A percentile compares a stretch with the other conserved stretches of the same genome.
These are phyloP conservation scores for Eleutherodactylus coqui DNA, from an alignment of 2,797 vertebrate species.

Conservation along the genomic window DNA sequence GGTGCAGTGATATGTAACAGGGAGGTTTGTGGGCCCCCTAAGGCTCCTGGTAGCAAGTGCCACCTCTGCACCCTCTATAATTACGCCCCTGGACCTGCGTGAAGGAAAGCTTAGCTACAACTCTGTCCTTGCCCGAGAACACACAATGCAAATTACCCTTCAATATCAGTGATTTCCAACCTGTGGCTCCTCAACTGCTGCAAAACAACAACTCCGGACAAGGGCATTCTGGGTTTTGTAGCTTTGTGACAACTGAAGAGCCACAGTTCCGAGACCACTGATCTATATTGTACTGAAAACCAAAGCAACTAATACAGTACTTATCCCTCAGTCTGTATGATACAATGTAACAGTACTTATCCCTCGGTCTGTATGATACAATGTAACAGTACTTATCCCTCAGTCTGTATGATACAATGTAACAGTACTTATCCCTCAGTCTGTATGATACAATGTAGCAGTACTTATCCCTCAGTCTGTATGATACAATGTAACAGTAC, in stretches of 20 bases:
- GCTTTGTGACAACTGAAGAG: not conserved
- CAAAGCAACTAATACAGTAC: not conserved
- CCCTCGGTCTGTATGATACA: not conserved
- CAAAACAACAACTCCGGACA: too few species aligned
- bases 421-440: not conserved
- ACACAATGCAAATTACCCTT: too few species aligned
- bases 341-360: not conserved
- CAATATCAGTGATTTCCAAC: not conserved
- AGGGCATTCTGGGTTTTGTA: too few species aligned
- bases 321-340: not conserved
- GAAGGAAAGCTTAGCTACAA: too few species aligned
- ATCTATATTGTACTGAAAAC: too few species aligned
- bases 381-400: not conserved
- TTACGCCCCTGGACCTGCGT: too few species aligned
- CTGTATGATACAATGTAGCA: not conserved
- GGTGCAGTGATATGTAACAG: too few species aligned
- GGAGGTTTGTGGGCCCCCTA: too few species aligned
- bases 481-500: not conserved
- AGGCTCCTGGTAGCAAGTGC: too few species aligned
- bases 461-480: not conserved
- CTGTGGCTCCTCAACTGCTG: not conserved
- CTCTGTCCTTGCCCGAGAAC: too few species aligned
- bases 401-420: not conserved
- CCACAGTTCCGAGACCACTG: not conserved
- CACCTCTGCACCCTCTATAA: too few species aligned